phyloP scores from a whole-genome alignment of 1,140 invertebrate species.

The Tetraneura akinire region DNA sequence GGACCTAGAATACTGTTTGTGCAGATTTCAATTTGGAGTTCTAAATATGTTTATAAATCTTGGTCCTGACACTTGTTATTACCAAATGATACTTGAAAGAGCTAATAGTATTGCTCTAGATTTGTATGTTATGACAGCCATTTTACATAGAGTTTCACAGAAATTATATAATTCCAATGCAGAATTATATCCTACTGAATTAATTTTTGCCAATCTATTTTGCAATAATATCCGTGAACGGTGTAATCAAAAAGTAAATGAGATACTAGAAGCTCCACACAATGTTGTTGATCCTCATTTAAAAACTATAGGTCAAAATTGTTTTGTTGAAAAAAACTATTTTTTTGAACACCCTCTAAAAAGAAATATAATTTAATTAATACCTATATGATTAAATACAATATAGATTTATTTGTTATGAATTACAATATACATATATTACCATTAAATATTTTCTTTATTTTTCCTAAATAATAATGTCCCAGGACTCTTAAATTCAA shows the following conservation, averaged over 20 bases:
- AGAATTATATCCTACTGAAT: slow-evolving; percentile 25
- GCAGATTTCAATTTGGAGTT: slow-evolving; percentile 35
- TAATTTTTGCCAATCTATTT: slow-evolving; percentile 28
- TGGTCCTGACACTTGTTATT: slow-evolving; percentile 35
- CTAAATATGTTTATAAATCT: slow-evolving; percentile 43
- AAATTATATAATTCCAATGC: neutral
- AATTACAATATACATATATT: neutral
- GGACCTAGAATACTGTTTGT: slow-evolving; percentile 29
- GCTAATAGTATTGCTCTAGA: slow-evolving; percentile 29
- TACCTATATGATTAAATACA: neutral
- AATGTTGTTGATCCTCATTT: slow-evolving; percentile 36
- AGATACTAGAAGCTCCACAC: slow-evolving; percentile 41
- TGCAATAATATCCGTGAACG: slow-evolving; percentile 11
- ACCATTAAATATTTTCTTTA: neutral
- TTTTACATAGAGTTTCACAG: slow-evolving; percentile 23
- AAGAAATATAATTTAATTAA: slow-evolving; percentile 44
- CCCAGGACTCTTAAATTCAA: slow-evolving; percentile 65
- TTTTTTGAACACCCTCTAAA: slow-evolving; percentile 39
- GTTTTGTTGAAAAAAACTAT: slow-evolving; percentile 32
- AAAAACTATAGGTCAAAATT: slow-evolving; percentile 5
- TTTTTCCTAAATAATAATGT: slow-evolving; percentile 50
- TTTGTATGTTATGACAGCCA: slow-evolving; percentile 1
- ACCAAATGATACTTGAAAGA: slow-evolving; percentile 40
- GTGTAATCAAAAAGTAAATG: neutral
- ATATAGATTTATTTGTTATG: neutral